These are phyloP conservation scores for Phlogophora meticulosa DNA, from an alignment of 2,888 invertebrate species.

Conservation along the genomic window DNA sequence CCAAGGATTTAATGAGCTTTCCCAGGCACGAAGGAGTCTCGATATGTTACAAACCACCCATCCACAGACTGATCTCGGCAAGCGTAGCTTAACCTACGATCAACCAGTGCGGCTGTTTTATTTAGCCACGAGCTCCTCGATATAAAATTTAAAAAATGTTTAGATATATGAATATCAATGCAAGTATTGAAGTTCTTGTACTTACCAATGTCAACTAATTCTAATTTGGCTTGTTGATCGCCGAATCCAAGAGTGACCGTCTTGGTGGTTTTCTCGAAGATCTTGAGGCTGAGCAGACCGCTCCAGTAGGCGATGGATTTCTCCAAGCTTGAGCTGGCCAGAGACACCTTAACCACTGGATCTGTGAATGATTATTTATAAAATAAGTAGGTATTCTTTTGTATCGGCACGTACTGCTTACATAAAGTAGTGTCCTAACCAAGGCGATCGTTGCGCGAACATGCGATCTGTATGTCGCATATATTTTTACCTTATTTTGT, in stretches of 20 bases:
- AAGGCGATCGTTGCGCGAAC: too few relatives aligned
- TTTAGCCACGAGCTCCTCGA: too few relatives aligned
- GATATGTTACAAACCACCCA: too few relatives aligned
- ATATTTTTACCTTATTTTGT: too few relatives aligned
- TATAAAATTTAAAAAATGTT: too few relatives aligned
- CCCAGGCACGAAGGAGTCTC: too few relatives aligned
- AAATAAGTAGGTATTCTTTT: background rate
- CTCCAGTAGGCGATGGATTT: conserved; percentile 96
- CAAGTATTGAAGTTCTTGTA: conserved; percentile 7
- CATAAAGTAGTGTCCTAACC: background rate
- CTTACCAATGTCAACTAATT: conserved; percentile 94
- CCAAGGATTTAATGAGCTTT: too few relatives aligned
- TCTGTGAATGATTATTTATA: conserved; percentile 86
- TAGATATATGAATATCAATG: too few relatives aligned
- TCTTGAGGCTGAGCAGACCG: conserved; percentile 93
- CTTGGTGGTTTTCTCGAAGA: conserved; percentile 92
- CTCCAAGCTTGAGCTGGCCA: conserved; percentile 94
- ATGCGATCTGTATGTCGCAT: too few relatives aligned
- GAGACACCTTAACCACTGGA: conserved; percentile 95
- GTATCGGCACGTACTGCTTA: background rate
- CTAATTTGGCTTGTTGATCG: conserved; percentile 94
- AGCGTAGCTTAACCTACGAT: too few relatives aligned
- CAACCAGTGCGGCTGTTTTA: too few relatives aligned
- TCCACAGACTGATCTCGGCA: too few relatives aligned
- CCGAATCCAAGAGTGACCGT: conserved; percentile 93